Conservation (phyloP, 2,797 vertebrate genomes). For the Pipistrellus nathusii region DNA sequence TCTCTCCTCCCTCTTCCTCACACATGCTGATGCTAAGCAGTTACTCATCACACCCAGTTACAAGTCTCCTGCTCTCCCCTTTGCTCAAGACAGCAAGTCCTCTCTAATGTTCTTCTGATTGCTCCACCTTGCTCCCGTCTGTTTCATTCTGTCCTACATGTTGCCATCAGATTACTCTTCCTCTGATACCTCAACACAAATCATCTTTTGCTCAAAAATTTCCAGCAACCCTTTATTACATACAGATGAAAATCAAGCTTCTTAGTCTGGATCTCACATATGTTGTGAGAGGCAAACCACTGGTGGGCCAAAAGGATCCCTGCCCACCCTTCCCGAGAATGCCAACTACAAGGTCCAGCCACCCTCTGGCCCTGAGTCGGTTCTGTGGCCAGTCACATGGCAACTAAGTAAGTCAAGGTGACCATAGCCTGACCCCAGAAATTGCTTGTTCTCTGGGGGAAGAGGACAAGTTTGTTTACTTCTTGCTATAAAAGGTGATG, state of each 20-base stretch:
- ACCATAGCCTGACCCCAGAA: not conserved
- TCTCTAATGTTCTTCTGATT: not conserved
- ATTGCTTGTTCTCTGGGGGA: not conserved
- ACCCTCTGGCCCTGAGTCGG: not conserved
- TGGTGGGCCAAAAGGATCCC: not conserved
- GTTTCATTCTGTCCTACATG: not conserved
- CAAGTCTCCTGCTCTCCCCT: not conserved
- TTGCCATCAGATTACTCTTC: not conserved
- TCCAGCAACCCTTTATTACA: not conserved
- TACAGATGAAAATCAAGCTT: not conserved
- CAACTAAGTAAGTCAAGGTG: not conserved
- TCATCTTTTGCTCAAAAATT: conserved; percentile 31
- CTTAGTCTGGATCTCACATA: not conserved
- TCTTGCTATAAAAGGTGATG: not conserved
- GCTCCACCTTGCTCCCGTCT: not conserved
- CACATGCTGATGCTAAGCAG: not conserved
- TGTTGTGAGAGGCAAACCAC: not conserved
- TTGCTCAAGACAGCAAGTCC: not conserved
- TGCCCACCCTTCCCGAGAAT: not conserved
- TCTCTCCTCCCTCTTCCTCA: not conserved
- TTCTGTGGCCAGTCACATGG: not conserved
- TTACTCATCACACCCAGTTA: not conserved
- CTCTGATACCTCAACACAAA: not conserved
- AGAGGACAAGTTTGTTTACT: not conserved
- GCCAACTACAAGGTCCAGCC: not conserved